Base-by-base conservation (phyloP, 2,888 invertebrate species). In the Heliothis peltigera region DNA sequence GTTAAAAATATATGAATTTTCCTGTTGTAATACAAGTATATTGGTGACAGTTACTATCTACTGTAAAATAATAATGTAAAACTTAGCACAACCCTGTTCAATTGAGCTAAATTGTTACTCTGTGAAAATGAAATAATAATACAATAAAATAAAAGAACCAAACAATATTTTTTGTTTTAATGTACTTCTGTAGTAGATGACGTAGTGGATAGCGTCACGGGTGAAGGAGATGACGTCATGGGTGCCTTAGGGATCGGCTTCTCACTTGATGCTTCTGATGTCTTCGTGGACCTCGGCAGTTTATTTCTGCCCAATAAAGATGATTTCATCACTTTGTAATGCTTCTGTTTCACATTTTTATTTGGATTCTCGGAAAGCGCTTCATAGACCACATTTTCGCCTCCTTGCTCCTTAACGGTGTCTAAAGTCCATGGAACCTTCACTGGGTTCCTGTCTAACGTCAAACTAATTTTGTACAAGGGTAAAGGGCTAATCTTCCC, bases 351-450 rank as follows among this genome's bases (percentile, higher is more conserved):
- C 22, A 18, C 15, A 25, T 17, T 39, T 32, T 39, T n/a, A 25
- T 54, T 53, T 42, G 32, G n/a, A 47, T 60, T 42, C 15, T 61
- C 56, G 17, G n/a, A 10, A 8, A 49, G n/a, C 7, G n/a, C 43
- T 4, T 21, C 47, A 18, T 61, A 52, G 22, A 22, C 44, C 7
- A 42, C 42, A 49, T 8, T 48, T 18, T 61, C 53, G 8, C 12
- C 12, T 35, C 28, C 32, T 35, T 12, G 4, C 5, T 55, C 39
- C 12, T 51, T 19, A 44, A 49, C 51, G 7, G 25, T 8, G 0
- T 44, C 51, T 18, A 91, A 42, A 43, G 85, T 86, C 94, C 94
- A 94, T 0, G 94, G 94, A 68, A 94, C 92, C 81, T 88, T 89
- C 1, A 94, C 88, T 0, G 93, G 92, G 8, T 83, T 89, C 22